These are phyloP conservation scores for Ctenopoma multispine DNA, from an alignment of 2,797 vertebrate genomes.

Conservation along the genomic window DNA sequence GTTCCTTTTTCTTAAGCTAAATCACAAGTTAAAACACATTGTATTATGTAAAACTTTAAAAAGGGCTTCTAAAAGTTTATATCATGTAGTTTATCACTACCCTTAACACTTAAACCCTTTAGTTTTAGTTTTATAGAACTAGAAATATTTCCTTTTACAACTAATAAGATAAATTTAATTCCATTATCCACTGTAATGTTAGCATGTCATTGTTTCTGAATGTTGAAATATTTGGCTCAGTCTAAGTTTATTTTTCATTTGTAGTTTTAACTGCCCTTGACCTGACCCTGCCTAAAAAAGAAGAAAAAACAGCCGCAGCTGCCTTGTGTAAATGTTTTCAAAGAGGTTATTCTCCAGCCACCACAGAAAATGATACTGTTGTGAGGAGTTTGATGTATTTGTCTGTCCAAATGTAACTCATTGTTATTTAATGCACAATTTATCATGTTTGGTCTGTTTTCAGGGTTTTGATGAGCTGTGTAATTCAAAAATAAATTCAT, in stretches of 20 bases:
- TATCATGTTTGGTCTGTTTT: conserved; percentile 52
- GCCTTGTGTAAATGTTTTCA: conserved; percentile 76
- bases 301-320: conserved; percentile 67
- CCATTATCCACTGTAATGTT: conserved; percentile 15
- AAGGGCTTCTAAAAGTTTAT: background rate
- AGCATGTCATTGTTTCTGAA: conserved; percentile 42
- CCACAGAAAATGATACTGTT: conserved; percentile 20
- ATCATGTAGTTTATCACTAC: background rate
- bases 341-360: conserved; percentile 53
- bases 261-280: conserved; percentile 50
- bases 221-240: conserved; percentile 57
- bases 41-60: background rate
- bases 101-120: background rate
- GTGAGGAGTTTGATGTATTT: conserved; percentile 44
- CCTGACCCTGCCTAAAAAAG: conserved; percentile 51
- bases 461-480: conserved; percentile 41
- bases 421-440: conserved; percentile 59
- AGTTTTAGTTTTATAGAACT: background rate
- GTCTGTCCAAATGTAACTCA: conserved; percentile 44
- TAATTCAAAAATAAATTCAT: conserved; percentile 53
- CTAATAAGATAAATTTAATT: background rate
- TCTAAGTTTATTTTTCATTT: conserved; percentile 70
- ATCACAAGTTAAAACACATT: background rate
- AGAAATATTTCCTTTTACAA: background rate
- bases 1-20: background rate